Conservation (phyloP, 2,113 vertebrate genomes). For the Sceloporus undulatus region DNA sequence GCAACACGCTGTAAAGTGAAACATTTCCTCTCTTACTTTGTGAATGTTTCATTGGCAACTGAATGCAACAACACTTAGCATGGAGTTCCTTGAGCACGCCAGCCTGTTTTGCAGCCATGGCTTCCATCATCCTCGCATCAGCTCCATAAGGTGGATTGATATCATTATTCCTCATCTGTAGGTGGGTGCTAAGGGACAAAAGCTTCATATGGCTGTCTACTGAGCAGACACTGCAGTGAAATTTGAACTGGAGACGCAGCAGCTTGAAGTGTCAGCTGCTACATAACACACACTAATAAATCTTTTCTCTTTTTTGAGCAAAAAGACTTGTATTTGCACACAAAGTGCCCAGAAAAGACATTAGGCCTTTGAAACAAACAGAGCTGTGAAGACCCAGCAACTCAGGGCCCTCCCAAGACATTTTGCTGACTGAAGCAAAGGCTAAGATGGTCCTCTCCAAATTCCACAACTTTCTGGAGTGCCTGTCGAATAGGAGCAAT, state of each 20-base stretch:
- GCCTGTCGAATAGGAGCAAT: neutral
- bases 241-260: neutral
- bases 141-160: too few relatives aligned
- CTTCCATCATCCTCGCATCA: neutral
- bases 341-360: neutral
- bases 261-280: neutral
- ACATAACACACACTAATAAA: neutral
- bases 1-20: too few relatives aligned
- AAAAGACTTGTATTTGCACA: neutral
- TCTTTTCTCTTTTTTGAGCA: neutral
- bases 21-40: neutral
- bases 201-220: too few relatives aligned
- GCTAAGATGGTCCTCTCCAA: too few relatives aligned
- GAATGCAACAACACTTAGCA: neutral
- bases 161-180: neutral
- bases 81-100: neutral
- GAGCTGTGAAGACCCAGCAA: too few relatives aligned
- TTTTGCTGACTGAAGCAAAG: too few relatives aligned
- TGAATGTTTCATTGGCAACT: too few relatives aligned
- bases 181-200: neutral
- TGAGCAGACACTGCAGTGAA: neutral
- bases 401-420: too few relatives aligned
- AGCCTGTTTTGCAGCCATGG: neutral
- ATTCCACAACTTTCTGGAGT: neutral
- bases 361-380: neutral